Conservation (phyloP, 1,140 invertebrate genomes). For the Drosophila fuyamai region DNA sequence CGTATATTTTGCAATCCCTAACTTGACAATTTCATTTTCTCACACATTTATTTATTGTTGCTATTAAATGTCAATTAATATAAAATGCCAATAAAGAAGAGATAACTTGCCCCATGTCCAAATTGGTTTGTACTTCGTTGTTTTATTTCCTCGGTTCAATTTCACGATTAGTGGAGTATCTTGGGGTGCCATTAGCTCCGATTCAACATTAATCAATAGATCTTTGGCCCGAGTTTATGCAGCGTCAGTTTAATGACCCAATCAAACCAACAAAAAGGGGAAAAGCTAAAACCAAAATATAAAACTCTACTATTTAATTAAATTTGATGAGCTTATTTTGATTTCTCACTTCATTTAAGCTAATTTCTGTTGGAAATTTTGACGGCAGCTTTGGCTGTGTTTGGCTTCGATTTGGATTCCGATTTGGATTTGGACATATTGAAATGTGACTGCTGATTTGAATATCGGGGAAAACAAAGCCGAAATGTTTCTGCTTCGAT, state of each 20-base stretch:
- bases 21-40: too few species aligned
- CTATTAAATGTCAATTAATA: constrained; percentile 20
- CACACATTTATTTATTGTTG: not conserved
- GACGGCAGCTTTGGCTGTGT: constrained; percentile 25
- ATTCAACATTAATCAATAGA: constrained; percentile 25
- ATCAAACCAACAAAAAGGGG: constrained; percentile 25
- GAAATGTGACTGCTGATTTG: constrained; percentile 38
- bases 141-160: constrained; percentile 24
- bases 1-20: too few species aligned
- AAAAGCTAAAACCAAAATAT: constrained; percentile 11
- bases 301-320: constrained; percentile 73
- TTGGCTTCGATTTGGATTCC: constrained; percentile 23
- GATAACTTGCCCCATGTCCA: constrained; percentile 11
- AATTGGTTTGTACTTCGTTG: constrained; percentile 2
- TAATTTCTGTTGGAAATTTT: constrained; percentile 67
- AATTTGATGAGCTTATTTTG: constrained; percentile 79
- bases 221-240: constrained; percentile 42
- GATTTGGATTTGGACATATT: constrained; percentile 52
- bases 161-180: constrained; percentile 5
- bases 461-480: constrained; percentile 21
- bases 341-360: constrained; percentile 81
- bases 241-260: constrained; percentile 72
- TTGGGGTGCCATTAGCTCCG: not conserved
- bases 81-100: constrained; percentile 19
- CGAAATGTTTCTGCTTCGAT: constrained; percentile 15